phyloP scores from a whole-genome alignment of 2,888 invertebrate genomes.

The Piscicola geometra region DNA sequence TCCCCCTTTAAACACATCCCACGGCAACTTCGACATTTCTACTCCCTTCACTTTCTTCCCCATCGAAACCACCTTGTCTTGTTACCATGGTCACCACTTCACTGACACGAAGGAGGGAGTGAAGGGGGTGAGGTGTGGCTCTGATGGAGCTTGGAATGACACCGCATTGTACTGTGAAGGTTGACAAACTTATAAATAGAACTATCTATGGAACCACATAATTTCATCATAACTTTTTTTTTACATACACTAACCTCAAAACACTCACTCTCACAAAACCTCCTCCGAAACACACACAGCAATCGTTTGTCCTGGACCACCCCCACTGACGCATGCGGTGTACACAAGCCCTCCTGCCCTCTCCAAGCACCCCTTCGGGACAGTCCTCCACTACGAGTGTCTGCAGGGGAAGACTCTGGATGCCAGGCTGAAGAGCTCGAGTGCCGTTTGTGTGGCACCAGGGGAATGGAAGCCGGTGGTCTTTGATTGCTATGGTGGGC shows the following conservation, averaged over 20 bases:
- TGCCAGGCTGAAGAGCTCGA: neutral
- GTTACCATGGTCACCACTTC: conserved; percentile 10
- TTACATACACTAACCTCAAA: neutral
- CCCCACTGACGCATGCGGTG: neutral
- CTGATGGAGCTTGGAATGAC: conserved; percentile 17
- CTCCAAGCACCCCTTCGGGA: no score
- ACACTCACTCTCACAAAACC: no score
- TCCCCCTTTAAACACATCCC: neutral
- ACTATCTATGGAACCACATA: neutral
- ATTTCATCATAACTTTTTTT: neutral
- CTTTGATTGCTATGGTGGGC: conserved; percentile 4
- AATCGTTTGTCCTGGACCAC: neutral
- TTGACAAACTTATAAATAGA: neutral
- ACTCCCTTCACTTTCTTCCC: neutral
- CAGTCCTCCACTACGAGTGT: conserved; percentile 14
- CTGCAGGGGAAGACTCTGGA: neutral
- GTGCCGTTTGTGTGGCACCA: neutral
- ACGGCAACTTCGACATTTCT: neutral
- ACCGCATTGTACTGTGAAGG: conserved; percentile 2
- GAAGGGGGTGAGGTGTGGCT: neutral
- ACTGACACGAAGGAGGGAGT: neutral
- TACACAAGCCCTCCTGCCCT: no score
- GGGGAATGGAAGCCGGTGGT: conserved; percentile 6
- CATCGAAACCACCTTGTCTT: neutral
- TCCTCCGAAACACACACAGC: no score